Percentiles rank a stretch among this genome's conserved stretches.
phyloP scores from a whole-genome alignment of 92 coral and sea anemone genomes.

The Epizoanthus illoricatus region DNA sequence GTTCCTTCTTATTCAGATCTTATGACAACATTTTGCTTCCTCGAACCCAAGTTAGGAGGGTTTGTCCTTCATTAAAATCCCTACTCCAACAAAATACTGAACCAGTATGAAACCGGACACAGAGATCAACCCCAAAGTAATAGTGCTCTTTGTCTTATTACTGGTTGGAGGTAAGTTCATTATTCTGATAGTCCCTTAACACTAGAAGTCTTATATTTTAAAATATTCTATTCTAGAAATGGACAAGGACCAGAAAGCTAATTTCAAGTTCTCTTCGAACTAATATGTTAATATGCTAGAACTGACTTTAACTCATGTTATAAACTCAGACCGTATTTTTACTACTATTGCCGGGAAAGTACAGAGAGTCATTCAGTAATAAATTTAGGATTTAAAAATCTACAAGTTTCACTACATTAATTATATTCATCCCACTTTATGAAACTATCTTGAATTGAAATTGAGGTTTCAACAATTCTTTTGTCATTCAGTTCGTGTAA shows the following conservation, averaged over 20 bases:
- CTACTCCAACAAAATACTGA: not conserved
- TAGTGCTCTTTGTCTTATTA: not conserved
- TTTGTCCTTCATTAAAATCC: not conserved
- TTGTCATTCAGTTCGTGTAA: too few relatives aligned
- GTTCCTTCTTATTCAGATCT: not conserved
- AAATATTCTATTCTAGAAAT: not conserved
- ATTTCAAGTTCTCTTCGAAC: not conserved
- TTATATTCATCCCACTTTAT: not conserved
- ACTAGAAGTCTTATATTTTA: not conserved
- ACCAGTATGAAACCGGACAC: constrained; percentile 2
- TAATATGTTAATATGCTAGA: not conserved
- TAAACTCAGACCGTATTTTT: too few relatives aligned
- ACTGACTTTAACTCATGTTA: not conserved
- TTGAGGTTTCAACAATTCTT: not conserved
- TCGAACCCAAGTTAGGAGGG: not conserved
- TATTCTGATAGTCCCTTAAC: not conserved
- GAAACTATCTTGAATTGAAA: not conserved
- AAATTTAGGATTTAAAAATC: too few relatives aligned
- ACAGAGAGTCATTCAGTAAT: too few relatives aligned
- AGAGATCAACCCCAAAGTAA: constrained; percentile 1
- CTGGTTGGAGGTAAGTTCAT: constrained; percentile 2
- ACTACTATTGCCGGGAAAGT: too few relatives aligned
- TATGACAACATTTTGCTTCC: not conserved
- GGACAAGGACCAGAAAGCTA: not conserved
- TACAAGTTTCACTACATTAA: not conserved